Evolutionary conservation across 2,888 invertebrate genomes (phyloP).

Genomic region (Margaritifera margaritifera): DNA sequence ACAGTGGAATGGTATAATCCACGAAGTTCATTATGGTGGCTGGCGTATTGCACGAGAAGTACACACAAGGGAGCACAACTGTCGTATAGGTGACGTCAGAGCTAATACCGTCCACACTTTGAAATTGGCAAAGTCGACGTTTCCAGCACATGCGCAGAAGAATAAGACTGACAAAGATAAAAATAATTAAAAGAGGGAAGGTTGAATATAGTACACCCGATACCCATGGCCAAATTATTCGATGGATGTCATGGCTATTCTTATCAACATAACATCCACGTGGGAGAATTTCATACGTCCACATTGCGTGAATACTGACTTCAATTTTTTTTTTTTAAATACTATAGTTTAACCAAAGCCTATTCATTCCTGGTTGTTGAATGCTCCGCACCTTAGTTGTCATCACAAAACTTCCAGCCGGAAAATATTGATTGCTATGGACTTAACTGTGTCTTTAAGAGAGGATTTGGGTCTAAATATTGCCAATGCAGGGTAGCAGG

Average conservation of each 20-base stretch:
- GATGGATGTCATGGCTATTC: constrained; percentile 41
- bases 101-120: constrained; percentile 19
- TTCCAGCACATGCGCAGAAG: constrained; percentile 38
- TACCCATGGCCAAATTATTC: constrained; percentile 57
- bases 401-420: too few relatives aligned
- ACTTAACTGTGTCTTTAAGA: too few relatives aligned
- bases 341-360: too few relatives aligned
- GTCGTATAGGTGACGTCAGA: constrained; percentile 37
- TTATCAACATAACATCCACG: constrained; percentile 33
- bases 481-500: too few relatives aligned
- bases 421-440: too few relatives aligned
- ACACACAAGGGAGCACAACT: constrained; percentile 30
- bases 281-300: constrained; percentile 53
- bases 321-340: too few relatives aligned
- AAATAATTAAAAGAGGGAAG: constrained; percentile 52
- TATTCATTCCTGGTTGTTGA: too few relatives aligned
- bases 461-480: too few relatives aligned
- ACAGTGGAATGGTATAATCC: constrained; percentile 5
- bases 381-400: too few relatives aligned
- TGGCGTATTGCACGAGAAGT: constrained; percentile 38
- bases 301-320: constrained; percentile 64
- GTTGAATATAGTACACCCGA: constrained; percentile 55
- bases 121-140: constrained; percentile 28
- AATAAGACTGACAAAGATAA: constrained; percentile 45
- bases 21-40: constrained; percentile 22